Base-by-base conservation (phyloP, 2,797 vertebrate species). In the Emydoidea blandingii region DNA sequence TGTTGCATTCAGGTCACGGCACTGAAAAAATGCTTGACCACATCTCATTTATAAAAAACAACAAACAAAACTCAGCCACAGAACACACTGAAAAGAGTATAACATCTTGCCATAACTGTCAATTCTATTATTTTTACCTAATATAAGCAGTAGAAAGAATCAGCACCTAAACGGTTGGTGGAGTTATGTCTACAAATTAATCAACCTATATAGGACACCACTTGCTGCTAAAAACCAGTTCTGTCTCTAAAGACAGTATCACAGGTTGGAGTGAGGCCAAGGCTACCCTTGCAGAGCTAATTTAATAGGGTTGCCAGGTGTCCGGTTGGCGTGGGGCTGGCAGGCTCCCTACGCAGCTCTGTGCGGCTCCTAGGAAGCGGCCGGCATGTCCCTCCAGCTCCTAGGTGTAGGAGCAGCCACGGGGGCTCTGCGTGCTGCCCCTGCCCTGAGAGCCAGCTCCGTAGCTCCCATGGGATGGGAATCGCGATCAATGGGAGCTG, bases 291-390 rank as follows among this genome's bases (percentile, higher is more conserved):
- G 62, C 18, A 68, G 9, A 68, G n/a, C 34, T 68, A 37, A 68
- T 79, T 84, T 56, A 79, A 41, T 19, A 53, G 1, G 52, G 18
- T 53, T 53, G 52, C 52, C 52, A 53, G 52, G 52, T 19, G 18
- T 7, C 52, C 6, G 5, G 18, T 53, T 53, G 52, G 18, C 2
- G 52, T 53, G 52, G 52, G 18, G 18, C 6, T 19, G 52, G 52
- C 52, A 19, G 52, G 52, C 16, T 53, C 18, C 52, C 52, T 53
- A 53, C 6, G 18, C 16, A 53, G 52, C 16, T 53, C 52, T 6
- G 1, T 18, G 6, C 1, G 18, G 52, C 52, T 53, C 52, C 18
- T 53, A 18, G 18, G 52, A 53, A 53, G 6, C 0, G 15, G 6
- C 18, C 18, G 6, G 52, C 6, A 53, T 53, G 16, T 53, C 18